Conservation (phyloP, 2,113 vertebrate genomes). For the Apteryx mantelli region DNA sequence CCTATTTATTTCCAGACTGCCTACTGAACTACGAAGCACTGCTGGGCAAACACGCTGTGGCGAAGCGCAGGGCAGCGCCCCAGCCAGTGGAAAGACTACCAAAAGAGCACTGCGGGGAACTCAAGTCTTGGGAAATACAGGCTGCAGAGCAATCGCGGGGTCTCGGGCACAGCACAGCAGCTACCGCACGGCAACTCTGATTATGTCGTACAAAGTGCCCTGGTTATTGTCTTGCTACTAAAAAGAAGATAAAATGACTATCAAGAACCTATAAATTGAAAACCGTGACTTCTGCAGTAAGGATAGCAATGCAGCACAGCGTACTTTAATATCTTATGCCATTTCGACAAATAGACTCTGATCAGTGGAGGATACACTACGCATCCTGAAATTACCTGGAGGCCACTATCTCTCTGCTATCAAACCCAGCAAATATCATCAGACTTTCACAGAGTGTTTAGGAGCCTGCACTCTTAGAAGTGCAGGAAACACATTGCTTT, state of each 20-base stretch:
- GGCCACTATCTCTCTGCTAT: background rate
- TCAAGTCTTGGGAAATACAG: background rate
- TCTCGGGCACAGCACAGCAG: rapidly evolving
- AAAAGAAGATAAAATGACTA: background rate
- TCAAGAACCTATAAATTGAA: background rate
- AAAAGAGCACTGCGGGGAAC: background rate
- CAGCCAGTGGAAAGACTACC: background rate
- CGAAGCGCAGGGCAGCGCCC: rapidly evolving
- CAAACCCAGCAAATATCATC: background rate
- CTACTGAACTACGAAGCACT: background rate
- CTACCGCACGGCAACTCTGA: background rate
- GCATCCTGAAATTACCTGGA: background rate
- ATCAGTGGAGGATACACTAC: background rate
- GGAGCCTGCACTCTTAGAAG: rapidly evolving
- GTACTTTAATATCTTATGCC: background rate
- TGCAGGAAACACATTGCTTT: rapidly evolving
- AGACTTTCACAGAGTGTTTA: rapidly evolving
- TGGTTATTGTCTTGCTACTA: background rate
- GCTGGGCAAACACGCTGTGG: rapidly evolving
- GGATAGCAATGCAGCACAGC: background rate
- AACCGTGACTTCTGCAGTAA: background rate
- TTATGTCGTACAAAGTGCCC: background rate
- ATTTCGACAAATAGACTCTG: background rate
- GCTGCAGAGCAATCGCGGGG: background rate
- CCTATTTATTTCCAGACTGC: background rate